Evolutionary conservation across 2,113 vertebrate species (phyloP), one percentile per base, ranked within the genome.

Genomic region (Dicrurus megarhynchus): DNA sequence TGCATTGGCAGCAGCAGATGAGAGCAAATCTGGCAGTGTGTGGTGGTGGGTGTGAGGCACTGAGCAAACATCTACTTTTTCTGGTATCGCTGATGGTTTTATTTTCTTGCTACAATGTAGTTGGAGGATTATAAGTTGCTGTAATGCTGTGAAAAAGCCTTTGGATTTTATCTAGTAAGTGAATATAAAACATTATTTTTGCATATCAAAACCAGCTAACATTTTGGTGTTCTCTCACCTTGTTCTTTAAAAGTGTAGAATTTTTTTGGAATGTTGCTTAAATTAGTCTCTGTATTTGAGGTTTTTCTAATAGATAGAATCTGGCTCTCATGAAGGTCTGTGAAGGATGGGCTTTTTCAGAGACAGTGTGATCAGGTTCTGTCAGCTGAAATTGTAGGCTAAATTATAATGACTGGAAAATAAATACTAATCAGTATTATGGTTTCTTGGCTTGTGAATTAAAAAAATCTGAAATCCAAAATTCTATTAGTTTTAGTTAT

Each of bases 1-100:
- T 96, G 96, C 95, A 94, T 27, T 95, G 90, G 95, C 90, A 92
- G 93, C 88, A 59, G 93, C 93, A 95, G 90, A 94, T 78, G 93
- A 93, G 91, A 86, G 95, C 88, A 88, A 79, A 93, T 95, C 88
- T 93, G 93, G 93, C 96, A 93, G 70, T 2, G 74, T 56, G 92
- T 78, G 76, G 70, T 59, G 71, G 94, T 92, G 88, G 90, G 83
- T 89, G 90, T 93, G 92, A 93, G 57, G 88, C 92, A 68, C 64
- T 4, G 21, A 95, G 96, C 90, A 90, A 92, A 88, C 59, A 83
- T 57, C 82, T 33, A 67, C 87, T 93, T 79, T 68, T 77, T 76
- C 82, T 88, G 83, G 5, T 76, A 19, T 68, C 0, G 9, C 68
- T 60, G 83, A 46, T 86, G 85, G 60, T 74, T 89, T 77, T 69